phyloP scores from a whole-genome alignment of 2,888 invertebrate species.

The Acanthoscelides obtectus region DNA sequence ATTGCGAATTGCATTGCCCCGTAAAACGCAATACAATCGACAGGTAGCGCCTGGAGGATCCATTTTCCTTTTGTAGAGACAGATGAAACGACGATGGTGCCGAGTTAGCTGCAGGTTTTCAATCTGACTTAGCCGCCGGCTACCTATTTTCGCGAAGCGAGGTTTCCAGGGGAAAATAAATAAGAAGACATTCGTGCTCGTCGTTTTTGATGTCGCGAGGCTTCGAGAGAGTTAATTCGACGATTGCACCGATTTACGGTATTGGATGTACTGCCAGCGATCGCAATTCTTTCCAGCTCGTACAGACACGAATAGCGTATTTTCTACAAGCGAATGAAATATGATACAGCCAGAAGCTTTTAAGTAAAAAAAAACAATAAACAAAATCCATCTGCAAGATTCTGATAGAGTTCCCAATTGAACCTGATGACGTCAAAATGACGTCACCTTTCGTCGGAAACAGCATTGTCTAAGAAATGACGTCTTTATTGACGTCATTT shows the following conservation, averaged over 20 bases:
- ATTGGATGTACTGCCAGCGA: background rate
- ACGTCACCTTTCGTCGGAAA: too few relatives aligned
- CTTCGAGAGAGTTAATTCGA: background rate
- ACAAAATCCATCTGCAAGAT: too few relatives aligned
- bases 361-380: too few relatives aligned
- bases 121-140: background rate
- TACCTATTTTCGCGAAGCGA: background rate
- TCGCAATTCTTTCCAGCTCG: too few relatives aligned
- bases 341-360: too few relatives aligned
- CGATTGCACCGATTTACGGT: background rate
- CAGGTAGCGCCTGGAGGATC: background rate
- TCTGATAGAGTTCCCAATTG: too few relatives aligned
- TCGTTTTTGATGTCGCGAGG: too few relatives aligned
- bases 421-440: too few relatives aligned
- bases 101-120: background rate
- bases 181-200: background rate
- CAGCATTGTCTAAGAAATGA: too few relatives aligned
- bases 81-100: background rate
- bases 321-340: too few relatives aligned
- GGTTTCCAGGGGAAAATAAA: background rate
- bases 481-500: too few relatives aligned
- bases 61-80: background rate
- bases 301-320: too few relatives aligned
- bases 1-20: background rate
- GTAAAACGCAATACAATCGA: background rate